Evolutionary conservation across 1,140 invertebrate species (phyloP).

Genomic region (Drosophila nasuta): DNA sequence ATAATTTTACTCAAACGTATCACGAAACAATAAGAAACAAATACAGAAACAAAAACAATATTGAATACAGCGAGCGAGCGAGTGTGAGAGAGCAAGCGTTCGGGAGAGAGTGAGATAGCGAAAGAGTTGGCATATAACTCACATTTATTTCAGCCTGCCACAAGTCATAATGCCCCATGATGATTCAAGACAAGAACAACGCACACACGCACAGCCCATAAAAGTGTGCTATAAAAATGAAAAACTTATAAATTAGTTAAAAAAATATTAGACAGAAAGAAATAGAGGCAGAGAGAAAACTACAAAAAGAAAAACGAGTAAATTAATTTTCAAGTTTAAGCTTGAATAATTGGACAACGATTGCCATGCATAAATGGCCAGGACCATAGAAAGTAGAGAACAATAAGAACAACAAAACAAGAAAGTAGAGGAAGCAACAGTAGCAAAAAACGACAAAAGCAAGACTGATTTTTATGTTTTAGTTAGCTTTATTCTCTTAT

Average conservation of each 20-base stretch:
- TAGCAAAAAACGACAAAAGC: constrained; percentile 51
- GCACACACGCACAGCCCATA: constrained; percentile 48
- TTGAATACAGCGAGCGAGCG: constrained; percentile 5
- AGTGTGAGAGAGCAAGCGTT: neutral
- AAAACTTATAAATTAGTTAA: constrained; percentile 69
- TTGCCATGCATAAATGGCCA: constrained; percentile 41
- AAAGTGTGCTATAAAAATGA: constrained; percentile 75
- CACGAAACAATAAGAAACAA: constrained; percentile 59
- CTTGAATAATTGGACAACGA: constrained; percentile 39
- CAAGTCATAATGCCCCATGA: constrained; percentile 17
- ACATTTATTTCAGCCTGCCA: neutral
- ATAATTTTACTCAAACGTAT: constrained; percentile 67
- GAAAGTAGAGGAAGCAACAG: constrained; percentile 20
- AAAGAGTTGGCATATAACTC: constrained; percentile 23
- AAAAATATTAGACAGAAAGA: constrained; percentile 24
- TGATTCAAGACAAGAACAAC: constrained; percentile 46
- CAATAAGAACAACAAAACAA: constrained; percentile 18
- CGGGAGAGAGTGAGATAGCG: constrained; percentile 5
- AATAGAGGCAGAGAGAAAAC: neutral
- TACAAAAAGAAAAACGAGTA: neutral
- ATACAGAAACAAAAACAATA: constrained; percentile 15
- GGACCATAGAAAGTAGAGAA: constrained; percentile 18
- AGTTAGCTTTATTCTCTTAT: constrained; percentile 65
- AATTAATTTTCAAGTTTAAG: constrained; percentile 60
- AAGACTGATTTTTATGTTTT: constrained; percentile 83